Evolutionary conservation across 1,140 invertebrate species (phyloP).

Genomic region (Procambarus virginalis): DNA sequence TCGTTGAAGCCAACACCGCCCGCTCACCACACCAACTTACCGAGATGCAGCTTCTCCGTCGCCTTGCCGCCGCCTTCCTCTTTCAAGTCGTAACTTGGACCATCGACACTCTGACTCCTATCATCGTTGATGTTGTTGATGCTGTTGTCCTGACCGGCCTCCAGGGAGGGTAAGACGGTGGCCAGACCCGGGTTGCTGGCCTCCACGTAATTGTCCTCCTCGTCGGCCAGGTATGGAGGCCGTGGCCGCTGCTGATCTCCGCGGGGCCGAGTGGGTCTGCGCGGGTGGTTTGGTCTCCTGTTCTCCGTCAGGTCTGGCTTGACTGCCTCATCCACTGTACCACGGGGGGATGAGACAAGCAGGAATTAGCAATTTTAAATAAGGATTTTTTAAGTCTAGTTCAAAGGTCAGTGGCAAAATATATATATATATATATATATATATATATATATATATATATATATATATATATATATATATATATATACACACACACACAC

Average conservation of each 20-base stretch:
- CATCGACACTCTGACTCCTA: constrained; percentile 27
- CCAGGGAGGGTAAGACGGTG: constrained; percentile 38
- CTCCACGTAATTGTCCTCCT: constrained; percentile 34
- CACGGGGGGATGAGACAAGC: background rate
- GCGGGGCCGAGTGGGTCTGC: constrained; percentile 71
- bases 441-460: too few relatives aligned
- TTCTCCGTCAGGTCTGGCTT: constrained; percentile 32
- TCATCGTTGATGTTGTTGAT: constrained; percentile 54
- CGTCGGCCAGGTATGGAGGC: constrained; percentile 71
- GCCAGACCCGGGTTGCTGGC: constrained; percentile 27
- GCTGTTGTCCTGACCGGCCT: constrained; percentile 49
- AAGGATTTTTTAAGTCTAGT: too few relatives aligned
- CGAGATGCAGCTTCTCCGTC: constrained; percentile 52
- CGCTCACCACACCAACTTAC: constrained; percentile 3
- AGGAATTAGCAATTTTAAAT: background rate
- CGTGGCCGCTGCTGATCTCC: constrained; percentile 68
- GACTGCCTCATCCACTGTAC: constrained; percentile 28
- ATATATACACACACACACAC: too few relatives aligned
- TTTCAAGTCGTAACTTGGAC: constrained; percentile 21
- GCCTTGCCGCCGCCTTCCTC: constrained; percentile 72
- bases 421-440: too few relatives aligned
- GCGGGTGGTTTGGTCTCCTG: background rate
- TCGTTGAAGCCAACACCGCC: too few relatives aligned
- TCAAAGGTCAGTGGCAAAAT: too few relatives aligned
- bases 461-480: too few relatives aligned